phyloP scores from a whole-genome alignment of 2,888 invertebrate genomes.

The Sturmia bella region DNA sequence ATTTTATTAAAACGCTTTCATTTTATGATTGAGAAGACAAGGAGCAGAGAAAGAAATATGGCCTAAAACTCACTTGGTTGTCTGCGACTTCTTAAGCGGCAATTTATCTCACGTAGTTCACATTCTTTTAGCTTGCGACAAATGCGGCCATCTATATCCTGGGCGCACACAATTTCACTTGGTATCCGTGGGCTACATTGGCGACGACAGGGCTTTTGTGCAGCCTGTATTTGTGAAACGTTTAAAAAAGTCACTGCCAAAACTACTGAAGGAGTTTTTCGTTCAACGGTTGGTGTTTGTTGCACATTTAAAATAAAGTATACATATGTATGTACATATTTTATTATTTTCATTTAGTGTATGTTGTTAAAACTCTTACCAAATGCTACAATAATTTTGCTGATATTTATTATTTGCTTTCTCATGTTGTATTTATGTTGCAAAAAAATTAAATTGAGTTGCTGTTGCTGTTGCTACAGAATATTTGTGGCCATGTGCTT shows the following conservation, averaged over 20 bases:
- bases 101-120: constrained; percentile 65
- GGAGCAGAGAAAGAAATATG: background rate
- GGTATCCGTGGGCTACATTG: constrained; percentile 56
- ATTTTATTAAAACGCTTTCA: constrained; percentile 45
- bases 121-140: constrained; percentile 65
- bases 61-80: constrained; percentile 53
- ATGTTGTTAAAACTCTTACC: constrained; percentile 40
- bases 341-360: constrained; percentile 59
- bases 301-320: constrained; percentile 8
- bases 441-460: constrained; percentile 2
- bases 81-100: constrained; percentile 56
- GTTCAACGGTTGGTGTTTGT: constrained; percentile 2
- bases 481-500: constrained; percentile 38
- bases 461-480: background rate
- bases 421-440: background rate
- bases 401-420: constrained; percentile 36
- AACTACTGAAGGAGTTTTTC: constrained; percentile 33
- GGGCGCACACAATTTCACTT: constrained; percentile 56
- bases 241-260: constrained; percentile 19
- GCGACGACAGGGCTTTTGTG: constrained; percentile 60
- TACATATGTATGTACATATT: background rate
- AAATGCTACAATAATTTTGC: constrained; percentile 43
- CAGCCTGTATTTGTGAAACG: constrained; percentile 8
- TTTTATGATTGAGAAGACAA: background rate
- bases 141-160: constrained; percentile 55